Evolutionary conservation across 1,140 invertebrate genomes (phyloP).

Genomic region (Steinernema feltiae): DNA sequence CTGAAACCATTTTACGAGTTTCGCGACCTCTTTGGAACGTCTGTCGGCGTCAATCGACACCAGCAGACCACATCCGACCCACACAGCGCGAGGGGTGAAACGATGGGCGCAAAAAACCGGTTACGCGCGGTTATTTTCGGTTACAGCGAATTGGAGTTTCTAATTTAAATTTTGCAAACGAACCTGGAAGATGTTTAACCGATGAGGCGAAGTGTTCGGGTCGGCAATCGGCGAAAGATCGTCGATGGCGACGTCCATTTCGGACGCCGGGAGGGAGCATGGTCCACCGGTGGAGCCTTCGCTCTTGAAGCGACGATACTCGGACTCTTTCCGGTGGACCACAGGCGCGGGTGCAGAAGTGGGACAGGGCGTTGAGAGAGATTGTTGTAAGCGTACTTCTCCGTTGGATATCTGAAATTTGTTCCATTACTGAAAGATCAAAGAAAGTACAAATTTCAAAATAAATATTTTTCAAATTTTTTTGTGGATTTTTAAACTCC

Average conservation of each 20-base stretch:
- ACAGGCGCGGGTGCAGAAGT: background rate
- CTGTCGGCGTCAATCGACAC: too few relatives aligned
- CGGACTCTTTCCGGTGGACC: constrained; percentile 45
- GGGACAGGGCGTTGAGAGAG: constrained; percentile 50
- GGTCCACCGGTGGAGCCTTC: constrained; percentile 40
- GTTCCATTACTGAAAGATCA: background rate
- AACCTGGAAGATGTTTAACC: constrained; percentile 51
- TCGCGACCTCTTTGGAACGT: too few relatives aligned
- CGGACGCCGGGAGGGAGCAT: constrained; percentile 28
- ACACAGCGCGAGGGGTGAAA: too few relatives aligned
- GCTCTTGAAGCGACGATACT: constrained; percentile 53
- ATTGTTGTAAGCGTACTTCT: constrained; percentile 38
- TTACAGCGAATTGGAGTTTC: background rate
- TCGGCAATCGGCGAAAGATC: constrained; percentile 46
- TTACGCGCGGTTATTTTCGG: background rate
- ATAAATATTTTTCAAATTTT: too few relatives aligned
- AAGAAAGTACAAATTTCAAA: background rate
- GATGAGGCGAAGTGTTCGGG: constrained; percentile 46
- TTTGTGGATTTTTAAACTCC: constrained; percentile 2
- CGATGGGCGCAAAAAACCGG: too few relatives aligned
- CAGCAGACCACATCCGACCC: too few relatives aligned
- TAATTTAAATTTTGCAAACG: background rate
- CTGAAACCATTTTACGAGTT: too few relatives aligned
- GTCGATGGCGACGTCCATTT: constrained; percentile 42
- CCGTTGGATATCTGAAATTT: constrained; percentile 19